phyloP scores from a whole-genome alignment of 2,113 vertebrate species.

The Psammodynastes pulverulentus region DNA sequence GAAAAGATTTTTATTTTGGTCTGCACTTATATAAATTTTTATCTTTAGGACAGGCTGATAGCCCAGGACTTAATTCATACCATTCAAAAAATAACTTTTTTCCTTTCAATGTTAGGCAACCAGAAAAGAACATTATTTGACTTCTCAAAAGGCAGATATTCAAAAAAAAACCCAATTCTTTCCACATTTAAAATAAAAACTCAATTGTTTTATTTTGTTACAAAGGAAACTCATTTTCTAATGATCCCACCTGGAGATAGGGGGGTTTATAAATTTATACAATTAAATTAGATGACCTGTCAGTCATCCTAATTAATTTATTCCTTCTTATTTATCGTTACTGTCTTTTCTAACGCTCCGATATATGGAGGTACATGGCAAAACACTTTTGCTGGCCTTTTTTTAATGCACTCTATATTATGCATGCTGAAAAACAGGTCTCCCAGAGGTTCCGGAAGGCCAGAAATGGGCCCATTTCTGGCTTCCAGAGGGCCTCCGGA shows the following conservation, averaged over 20 bases:
- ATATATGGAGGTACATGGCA: neutral
- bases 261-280: slow-evolving; percentile 60
- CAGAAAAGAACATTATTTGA: slow-evolving; percentile 39
- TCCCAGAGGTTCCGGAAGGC: no score
- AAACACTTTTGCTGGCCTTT: slow-evolving; percentile 5
- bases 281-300: slow-evolving; percentile 67
- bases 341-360: slow-evolving; percentile 52
- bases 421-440: slow-evolving; percentile 17
- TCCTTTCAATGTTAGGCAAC: slow-evolving; percentile 29
- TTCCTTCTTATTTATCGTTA: slow-evolving; percentile 55
- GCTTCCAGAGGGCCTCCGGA: no score
- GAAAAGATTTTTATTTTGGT: neutral
- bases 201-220: slow-evolving; percentile 27
- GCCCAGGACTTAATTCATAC: slow-evolving; percentile 15
- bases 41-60: slow-evolving; percentile 16
- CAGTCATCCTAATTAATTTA: slow-evolving; percentile 62
- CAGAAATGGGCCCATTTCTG: no score
- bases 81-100: neutral
- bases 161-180: no score
- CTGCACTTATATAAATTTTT: neutral
- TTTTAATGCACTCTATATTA: slow-evolving; percentile 19
- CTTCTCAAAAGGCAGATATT: slow-evolving; percentile 45
- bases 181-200: neutral
- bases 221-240: slow-evolving; percentile 47
- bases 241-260: slow-evolving; percentile 56